These are phyloP conservation scores for Eristalis tenax DNA, from an alignment of 2,888 invertebrate genomes.

Conservation along the genomic window DNA sequence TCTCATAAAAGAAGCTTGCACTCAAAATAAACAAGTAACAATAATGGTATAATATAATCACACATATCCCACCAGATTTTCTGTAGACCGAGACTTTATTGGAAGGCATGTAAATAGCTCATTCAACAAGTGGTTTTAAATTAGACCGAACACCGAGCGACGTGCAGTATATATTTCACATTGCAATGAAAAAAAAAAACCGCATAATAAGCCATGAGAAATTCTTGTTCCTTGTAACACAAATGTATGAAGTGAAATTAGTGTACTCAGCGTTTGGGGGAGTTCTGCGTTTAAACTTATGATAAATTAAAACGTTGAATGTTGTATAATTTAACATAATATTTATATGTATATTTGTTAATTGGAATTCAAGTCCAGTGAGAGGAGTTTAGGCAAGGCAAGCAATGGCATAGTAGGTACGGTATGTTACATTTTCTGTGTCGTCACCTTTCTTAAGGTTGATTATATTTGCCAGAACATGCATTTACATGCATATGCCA, in stretches of 20 bases:
- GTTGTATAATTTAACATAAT: no score
- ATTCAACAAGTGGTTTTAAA: not conserved
- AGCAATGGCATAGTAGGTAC: no score
- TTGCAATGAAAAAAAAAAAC: not conserved
- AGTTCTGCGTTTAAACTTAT: not conserved
- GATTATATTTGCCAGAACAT: no score
- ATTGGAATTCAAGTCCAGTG: no score
- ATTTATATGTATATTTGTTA: no score
- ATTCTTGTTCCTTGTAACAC: not conserved
- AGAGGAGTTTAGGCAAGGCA: no score
- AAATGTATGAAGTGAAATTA: not conserved
- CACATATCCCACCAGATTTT: not conserved
- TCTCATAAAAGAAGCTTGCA: not conserved
- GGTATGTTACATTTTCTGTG: no score
- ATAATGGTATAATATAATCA: not conserved
- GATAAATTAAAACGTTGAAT: not conserved
- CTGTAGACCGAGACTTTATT: not conserved
- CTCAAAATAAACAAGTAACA: not conserved
- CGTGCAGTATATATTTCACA: not conserved
- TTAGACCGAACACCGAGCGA: not conserved
- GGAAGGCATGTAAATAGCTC: not conserved
- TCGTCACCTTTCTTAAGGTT: no score
- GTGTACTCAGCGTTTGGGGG: not conserved
- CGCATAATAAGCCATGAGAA: not conserved
- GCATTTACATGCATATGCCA: no score